These are phyloP conservation scores for Hafferia zeledoni DNA, from an alignment of 2,797 vertebrate species.

Conservation along the genomic window DNA sequence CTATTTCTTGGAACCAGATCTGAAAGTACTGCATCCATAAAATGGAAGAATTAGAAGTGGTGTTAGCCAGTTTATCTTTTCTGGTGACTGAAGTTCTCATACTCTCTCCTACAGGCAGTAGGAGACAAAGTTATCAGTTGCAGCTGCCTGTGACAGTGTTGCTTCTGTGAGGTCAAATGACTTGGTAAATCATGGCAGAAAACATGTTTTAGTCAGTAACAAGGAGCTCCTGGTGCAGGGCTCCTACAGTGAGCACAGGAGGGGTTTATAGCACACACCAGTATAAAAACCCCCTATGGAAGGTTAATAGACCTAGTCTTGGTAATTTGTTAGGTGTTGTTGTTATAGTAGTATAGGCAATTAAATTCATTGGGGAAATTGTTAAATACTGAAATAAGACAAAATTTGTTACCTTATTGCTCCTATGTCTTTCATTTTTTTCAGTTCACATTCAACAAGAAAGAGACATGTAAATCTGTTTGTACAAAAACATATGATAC, in stretches of 20 bases:
- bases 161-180: background rate
- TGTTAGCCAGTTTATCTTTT: background rate
- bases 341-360: background rate
- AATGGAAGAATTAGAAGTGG: background rate
- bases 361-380: background rate
- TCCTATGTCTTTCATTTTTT: constrained; percentile 49
- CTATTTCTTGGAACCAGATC: background rate
- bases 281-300: background rate
- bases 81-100: background rate
- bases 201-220: background rate
- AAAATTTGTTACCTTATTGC: background rate
- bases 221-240: background rate
- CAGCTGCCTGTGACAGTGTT: background rate
- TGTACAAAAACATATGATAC: constrained; percentile 85
- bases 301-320: background rate
- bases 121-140: background rate
- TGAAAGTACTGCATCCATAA: background rate
- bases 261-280: background rate
- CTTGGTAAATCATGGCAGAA: background rate
- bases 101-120: background rate
- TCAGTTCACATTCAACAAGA: constrained; percentile 88
- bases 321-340: background rate
- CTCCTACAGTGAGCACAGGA: background rate
- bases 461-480: constrained; percentile 82
- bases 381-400: background rate